Base-by-base conservation (phyloP, 92 coral and sea anemone species). In the Porites evermanni region DNA sequence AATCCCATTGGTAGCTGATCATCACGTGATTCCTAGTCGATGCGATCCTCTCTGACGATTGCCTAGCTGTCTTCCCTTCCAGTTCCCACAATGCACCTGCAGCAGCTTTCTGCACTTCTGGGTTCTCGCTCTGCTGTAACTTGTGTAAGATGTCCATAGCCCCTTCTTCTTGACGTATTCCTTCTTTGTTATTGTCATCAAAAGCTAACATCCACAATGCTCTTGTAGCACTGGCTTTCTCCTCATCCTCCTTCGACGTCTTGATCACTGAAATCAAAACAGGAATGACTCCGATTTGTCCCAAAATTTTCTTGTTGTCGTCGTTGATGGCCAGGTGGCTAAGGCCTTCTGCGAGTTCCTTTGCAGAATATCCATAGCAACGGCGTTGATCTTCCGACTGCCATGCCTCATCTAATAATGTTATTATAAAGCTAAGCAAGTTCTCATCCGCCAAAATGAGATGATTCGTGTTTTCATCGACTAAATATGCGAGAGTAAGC, bases 41-140 rank as follows among this genome's bases (percentile, higher is more conserved):
- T 68, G 18, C 85, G 23, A 38, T 26, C 54, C 18, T 80, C 16
- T 19, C 23, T 2, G 0, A 0, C 24, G 17, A 6, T 0, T 29
- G 32, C 18, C 65, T 16, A 6, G 71, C 64, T 26, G 67, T 83
- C 60, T 91, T 90, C 11, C 91, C 91, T 64, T 81, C 92, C 18
- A 91, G 70, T 78, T 94, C 94, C 97, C 97, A 94, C 70, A 94
- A 84, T 80, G 94, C 93, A 18, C 97, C 97, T 72, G 86, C 81
- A 0, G 94, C 97, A 38, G 91, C 94, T 53, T 89, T 91, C 71
- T 77, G 79, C 2, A 86, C 82, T 17, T 86, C 72, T 3, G 87
- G 72, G 73, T 87, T 79, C 38, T 69, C 50, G 64, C 88, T 86
- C 64, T 89, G 88, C n/a, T 87, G 89, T 60, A 94, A 73, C 51